Evolutionary conservation across 92 coral and sea anemone species (phyloP), one percentile per base, ranked within the genome.

Genomic region (Phenganax marumi): DNA sequence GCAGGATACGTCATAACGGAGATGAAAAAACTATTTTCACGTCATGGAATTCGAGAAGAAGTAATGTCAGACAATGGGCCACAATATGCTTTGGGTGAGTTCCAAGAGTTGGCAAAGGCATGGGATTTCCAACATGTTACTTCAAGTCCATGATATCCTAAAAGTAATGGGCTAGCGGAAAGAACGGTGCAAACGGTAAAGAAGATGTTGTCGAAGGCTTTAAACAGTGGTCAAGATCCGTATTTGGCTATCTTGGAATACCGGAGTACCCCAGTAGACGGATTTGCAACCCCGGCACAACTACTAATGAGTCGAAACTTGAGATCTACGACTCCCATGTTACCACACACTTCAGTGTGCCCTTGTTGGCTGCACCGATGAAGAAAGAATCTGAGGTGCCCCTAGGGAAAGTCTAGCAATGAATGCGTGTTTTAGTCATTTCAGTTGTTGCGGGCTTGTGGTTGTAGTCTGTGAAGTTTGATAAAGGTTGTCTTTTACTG

Each of bases 311-410:
- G 80, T 55, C 84, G 84, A 18, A 73, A 70, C 26, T 64, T 82
- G 21, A 57, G 81, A 66, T 69, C 88, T 54, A 85, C 78, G 26
- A 12, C 79, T 24, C 88, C 86, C 66, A 80, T 85, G 39, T 56
- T 85, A 80, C 39, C 86, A n/a, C n/a, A n/a, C n/a, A n/a, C n/a
- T n/a, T n/a, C n/a, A n/a, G n/a, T n/a, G n/a, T n/a, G n/a, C n/a
- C n/a, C n/a, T n/a, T n/a, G n/a, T n/a, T n/a, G n/a, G n/a, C n/a
- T n/a, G n/a, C n/a, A n/a, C n/a, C n/a, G n/a, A n/a, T n/a, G n/a
- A n/a, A n/a, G n/a, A n/a, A n/a, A n/a, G n/a, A n/a, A n/a, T n/a
- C n/a, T n/a, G n/a, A n/a, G n/a, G n/a, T n/a, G n/a, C n/a, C n/a
- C n/a, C n/a, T n/a, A n/a, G n/a, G n/a, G n/a, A n/a, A n/a, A n/a